These are phyloP conservation scores for Neuroscelio doddi DNA, from an alignment of 2,888 invertebrate species.

Conservation along the genomic window DNA sequence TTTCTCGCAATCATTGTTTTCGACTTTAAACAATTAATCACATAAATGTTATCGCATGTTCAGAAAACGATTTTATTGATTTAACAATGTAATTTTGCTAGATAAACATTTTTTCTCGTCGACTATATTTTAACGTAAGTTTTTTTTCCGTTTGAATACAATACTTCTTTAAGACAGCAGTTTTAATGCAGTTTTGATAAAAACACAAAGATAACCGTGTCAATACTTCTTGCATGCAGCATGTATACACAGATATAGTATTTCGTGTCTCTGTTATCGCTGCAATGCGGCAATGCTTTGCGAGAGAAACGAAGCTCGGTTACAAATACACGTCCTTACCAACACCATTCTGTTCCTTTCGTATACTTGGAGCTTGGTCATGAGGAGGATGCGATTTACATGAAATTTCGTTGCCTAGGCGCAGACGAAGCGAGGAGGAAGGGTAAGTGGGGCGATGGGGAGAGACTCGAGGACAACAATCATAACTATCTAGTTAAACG, in stretches of 20 bases:
- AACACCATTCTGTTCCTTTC: slow-evolving; percentile 19
- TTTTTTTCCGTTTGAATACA: too few relatives aligned
- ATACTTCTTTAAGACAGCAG: too few relatives aligned
- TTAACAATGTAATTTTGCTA: too few relatives aligned
- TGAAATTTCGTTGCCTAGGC: slow-evolving; percentile 54
- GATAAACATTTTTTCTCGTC: too few relatives aligned
- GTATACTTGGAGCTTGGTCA: slow-evolving; percentile 38
- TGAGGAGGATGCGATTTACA: slow-evolving; percentile 52
- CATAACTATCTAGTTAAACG: slow-evolving; percentile 72
- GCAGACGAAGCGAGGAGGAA: slow-evolving; percentile 27
- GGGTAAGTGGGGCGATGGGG: slow-evolving; percentile 38
- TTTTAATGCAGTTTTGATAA: slow-evolving; percentile 13
- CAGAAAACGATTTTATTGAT: too few relatives aligned
- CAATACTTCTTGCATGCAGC: slow-evolving; percentile 15
- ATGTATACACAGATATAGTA: slow-evolving; percentile 2
- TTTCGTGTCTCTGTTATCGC: slow-evolving; percentile 36
- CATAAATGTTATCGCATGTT: too few relatives aligned
- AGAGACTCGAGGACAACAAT: slow-evolving; percentile 67
- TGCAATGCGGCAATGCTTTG: slow-evolving; percentile 54
- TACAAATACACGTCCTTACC: slow-evolving; percentile 33
- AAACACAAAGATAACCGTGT: slow-evolving; percentile 32
- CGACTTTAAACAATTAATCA: too few relatives aligned
- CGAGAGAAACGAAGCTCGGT: slow-evolving; percentile 52
- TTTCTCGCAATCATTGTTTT: too few relatives aligned
- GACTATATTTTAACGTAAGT: too few relatives aligned